These are phyloP conservation scores for Pelecanus crispus DNA, from an alignment of 2,113 vertebrate genomes.

Conservation along the genomic window DNA sequence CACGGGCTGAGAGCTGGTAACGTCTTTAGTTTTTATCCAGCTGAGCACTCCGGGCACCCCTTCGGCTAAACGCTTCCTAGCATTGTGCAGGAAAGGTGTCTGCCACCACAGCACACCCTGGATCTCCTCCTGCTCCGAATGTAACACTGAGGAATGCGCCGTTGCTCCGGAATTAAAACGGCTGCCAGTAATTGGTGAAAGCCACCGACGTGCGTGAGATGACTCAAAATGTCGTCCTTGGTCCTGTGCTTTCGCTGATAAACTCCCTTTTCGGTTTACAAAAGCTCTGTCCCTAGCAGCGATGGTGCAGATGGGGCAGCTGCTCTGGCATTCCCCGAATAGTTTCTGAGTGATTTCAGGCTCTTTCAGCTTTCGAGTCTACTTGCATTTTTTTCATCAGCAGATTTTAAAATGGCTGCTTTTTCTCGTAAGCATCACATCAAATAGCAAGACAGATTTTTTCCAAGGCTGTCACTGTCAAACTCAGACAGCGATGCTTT, in stretches of 20 bases:
- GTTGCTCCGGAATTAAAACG: neutral
- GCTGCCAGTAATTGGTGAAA: neutral
- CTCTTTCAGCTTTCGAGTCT: neutral
- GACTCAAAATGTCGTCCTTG: neutral
- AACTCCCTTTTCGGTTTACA: neutral
- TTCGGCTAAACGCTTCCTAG: neutral
- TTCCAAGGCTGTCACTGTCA: neutral
- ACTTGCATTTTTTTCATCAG: neutral
- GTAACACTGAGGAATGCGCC: neutral
- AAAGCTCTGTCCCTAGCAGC: neutral
- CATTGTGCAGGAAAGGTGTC: neutral
- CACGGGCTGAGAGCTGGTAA: neutral
- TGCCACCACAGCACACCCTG: neutral
- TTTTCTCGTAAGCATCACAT: neutral
- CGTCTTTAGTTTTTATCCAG: neutral
- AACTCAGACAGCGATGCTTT: neutral
- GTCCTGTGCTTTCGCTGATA: neutral
- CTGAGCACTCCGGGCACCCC: neutral
- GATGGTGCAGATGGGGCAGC: neutral
- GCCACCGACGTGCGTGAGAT: neutral
- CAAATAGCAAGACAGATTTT: neutral
- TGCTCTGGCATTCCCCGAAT: neutral
- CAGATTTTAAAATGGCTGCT: slow-evolving; percentile 32
- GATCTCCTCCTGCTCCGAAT: neutral
- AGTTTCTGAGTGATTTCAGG: slow-evolving; percentile 40